Evolutionary conservation across 2,797 vertebrate species (phyloP), one percentile per base, ranked within the genome.

Genomic region (Lutjanus argentimaculatus): DNA sequence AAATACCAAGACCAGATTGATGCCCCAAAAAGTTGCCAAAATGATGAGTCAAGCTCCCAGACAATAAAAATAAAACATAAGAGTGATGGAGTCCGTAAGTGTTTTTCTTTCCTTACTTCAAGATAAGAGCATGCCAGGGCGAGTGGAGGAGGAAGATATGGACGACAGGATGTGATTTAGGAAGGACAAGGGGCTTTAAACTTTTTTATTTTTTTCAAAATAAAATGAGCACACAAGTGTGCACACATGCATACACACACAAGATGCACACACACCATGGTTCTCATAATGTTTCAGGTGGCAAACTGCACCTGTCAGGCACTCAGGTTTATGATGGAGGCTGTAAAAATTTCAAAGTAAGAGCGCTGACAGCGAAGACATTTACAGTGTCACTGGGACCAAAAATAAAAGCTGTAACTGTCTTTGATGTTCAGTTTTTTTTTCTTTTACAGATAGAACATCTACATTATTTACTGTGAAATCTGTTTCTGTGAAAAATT

Each of bases 161-260:
- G 68, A 67, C 14, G 76, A 62, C 22, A 55, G 52, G 46, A 66
- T 66, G 51, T 68, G 79, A 85, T 83, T 84, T 77, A 73, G 30
- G 69, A 74, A 72, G 51, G 25, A 67, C 2, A 8, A 15, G 19
- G 6, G 6, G 67, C 58, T 73, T 85, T 25, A 45, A 73, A 56
- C 22, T 13, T 12, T 69, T 51, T 13, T 12, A 67, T 52, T 51
- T 52, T 43, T 73, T 49, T 67, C n/a, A 56, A 51, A 19, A 70
- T 40, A 57, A 79, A 1, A 55, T 21, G 56, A 71, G 30, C 30
- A 36, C 30, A 19, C 17, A 76, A 36, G 49, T 65, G 13, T 55
- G 45, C 13, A 25, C n/a, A 19, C 48, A 43, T 1, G 11, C 30
- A 36, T 36, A 36, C 30, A 36, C 30, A 6, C 30, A 36, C 30